Evolutionary conservation across 2,113 vertebrate genomes (phyloP).

Genomic region (Channa argus): DNA sequence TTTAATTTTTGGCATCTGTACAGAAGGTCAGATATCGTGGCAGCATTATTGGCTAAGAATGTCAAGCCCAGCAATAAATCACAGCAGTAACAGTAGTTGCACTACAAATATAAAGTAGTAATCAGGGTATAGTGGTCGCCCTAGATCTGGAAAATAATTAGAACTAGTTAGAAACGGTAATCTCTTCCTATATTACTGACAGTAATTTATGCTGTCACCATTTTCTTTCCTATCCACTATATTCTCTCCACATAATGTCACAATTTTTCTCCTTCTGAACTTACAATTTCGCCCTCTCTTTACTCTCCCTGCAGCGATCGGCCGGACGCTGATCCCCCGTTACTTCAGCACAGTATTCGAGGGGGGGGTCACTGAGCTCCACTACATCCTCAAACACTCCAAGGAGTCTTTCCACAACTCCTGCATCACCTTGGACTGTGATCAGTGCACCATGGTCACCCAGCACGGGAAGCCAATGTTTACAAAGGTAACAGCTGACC

Average conservation of each 20-base stretch:
- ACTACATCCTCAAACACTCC: slow-evolving; percentile 98
- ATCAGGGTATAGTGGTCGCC: too few species aligned
- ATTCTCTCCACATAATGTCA: background rate
- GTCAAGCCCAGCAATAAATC: too few species aligned
- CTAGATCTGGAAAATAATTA: too few species aligned
- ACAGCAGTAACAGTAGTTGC: too few species aligned
- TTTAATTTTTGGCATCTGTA: too few species aligned
- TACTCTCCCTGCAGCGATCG: slow-evolving; percentile 88
- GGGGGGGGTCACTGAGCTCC: slow-evolving; percentile 97
- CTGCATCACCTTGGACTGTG: slow-evolving; percentile 98
- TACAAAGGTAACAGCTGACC: slow-evolving; percentile 91
- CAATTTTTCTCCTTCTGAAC: background rate
- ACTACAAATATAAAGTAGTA: too few species aligned
- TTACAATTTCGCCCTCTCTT: slow-evolving; percentile 27
- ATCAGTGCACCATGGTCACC: slow-evolving; percentile 99
- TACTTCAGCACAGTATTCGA: slow-evolving; percentile 99
- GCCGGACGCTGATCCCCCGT: slow-evolving; percentile 97
- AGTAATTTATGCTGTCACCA: background rate
- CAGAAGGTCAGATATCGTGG: too few species aligned
- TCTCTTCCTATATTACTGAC: background rate
- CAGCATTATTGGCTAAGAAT: too few species aligned
- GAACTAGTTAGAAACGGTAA: too few species aligned
- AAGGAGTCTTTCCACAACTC: slow-evolving; percentile 99
- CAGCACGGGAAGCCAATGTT: slow-evolving; percentile 99
- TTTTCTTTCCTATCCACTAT: background rate